Conservation (phyloP, 1,140 invertebrate genomes). For the Diabrotica undecimpunctata region DNA sequence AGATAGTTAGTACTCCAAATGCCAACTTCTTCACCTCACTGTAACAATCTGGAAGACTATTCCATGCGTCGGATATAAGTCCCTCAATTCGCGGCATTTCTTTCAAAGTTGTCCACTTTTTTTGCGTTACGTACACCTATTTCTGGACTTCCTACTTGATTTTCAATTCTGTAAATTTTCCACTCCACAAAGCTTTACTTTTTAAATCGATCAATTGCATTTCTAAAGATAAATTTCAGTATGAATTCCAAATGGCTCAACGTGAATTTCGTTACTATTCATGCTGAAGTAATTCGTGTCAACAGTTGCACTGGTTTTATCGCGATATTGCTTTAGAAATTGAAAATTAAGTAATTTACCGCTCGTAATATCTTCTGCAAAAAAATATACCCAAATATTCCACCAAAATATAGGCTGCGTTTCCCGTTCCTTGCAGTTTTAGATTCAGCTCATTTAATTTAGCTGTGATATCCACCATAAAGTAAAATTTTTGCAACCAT, state of each 20-base stretch:
- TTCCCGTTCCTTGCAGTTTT: constrained; percentile 41
- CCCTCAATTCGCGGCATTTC: constrained; percentile 5
- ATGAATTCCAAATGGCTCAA: constrained; percentile 36
- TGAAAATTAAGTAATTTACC: too few species aligned
- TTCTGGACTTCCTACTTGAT: constrained; percentile 34
- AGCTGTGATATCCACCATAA: constrained; percentile 37
- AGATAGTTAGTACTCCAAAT: constrained; percentile 27
- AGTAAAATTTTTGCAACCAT: constrained; percentile 42
- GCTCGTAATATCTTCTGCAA: too few species aligned
- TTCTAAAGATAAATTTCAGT: constrained; percentile 34
- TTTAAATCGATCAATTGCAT: too few species aligned
- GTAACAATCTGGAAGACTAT: constrained; percentile 36
- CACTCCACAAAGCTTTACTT: too few species aligned
- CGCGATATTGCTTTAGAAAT: constrained; percentile 21
- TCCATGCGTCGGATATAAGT: constrained; percentile 34
- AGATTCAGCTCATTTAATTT: too few species aligned
- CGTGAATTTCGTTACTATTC: constrained; percentile 30
- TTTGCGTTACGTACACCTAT: constrained; percentile 28
- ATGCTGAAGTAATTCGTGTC: constrained; percentile 17
- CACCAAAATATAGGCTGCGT: constrained; percentile 18
- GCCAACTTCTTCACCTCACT: constrained; percentile 36
- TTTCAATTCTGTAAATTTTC: constrained; percentile 24
- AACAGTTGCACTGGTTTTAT: constrained; percentile 23
- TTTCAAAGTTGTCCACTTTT: constrained; percentile 32
- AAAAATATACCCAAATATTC: constrained; percentile 30